Percentiles rank a stretch among this genome's conserved stretches.
Evolutionary conservation across 35 echinoderm and acorn worm genomes (phyloP).

Genomic region (Holothuria glaberrima): DNA sequence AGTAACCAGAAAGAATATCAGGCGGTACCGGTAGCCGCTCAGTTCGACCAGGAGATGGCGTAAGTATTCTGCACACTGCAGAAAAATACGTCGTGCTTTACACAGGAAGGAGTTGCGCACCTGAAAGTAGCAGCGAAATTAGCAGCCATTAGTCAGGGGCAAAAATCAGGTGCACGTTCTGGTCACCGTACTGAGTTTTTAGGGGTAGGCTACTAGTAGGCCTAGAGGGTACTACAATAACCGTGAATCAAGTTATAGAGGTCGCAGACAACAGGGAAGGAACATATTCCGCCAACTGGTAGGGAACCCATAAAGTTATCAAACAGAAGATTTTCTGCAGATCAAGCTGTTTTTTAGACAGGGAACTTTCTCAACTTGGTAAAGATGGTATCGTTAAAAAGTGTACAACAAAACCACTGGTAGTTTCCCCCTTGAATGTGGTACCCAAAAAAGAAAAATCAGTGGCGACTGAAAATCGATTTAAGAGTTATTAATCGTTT

Average conservation of each 20-base stretch:
- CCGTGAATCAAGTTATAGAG: constrained; percentile 11
- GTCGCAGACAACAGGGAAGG: constrained; percentile 2
- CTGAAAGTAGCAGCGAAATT: no score
- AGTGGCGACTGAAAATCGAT: no score
- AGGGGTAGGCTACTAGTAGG: neutral
- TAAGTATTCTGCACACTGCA: no score
- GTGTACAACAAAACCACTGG: no score
- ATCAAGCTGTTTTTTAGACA: constrained; percentile 13
- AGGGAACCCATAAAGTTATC: constrained; percentile 30
- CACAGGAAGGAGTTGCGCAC: no score
- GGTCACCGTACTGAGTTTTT: neutral
- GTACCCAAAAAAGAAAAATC: neutral
- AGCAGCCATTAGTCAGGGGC: no score
- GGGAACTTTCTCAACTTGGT: neutral
- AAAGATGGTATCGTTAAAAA: constrained; percentile 5
- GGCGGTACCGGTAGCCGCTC: constrained; percentile 23
- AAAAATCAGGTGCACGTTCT: no score
- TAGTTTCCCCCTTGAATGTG: no score
- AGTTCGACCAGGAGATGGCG: no score
- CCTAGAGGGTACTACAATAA: no score
- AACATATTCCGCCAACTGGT: neutral
- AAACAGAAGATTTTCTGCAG: constrained; percentile 20
- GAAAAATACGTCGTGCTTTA: no score
- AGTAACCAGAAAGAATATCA: constrained; percentile 50
- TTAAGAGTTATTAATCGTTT: no score